A percentile compares a stretch with the other conserved stretches of the same genome.
Conservation (phyloP, 2,113 vertebrate species). For the Macrotis lagotis region DNA sequence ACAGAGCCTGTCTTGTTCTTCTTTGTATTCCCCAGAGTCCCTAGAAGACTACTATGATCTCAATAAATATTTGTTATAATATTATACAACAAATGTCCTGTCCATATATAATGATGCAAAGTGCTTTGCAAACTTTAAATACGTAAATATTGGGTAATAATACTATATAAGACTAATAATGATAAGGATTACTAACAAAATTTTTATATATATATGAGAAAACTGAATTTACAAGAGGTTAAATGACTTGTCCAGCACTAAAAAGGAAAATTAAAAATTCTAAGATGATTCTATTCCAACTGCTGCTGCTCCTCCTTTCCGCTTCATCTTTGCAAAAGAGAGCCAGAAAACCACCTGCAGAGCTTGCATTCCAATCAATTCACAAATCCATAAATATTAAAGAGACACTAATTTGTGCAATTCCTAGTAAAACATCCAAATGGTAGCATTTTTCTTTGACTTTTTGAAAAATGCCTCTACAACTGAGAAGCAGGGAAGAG, state of each 20-base stretch:
- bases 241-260: neutral
- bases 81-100: neutral
- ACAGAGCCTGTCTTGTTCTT: neutral
- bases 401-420: slow-evolving; percentile 58
- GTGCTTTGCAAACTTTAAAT: neutral
- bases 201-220: neutral
- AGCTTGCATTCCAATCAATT: slow-evolving; percentile 76
- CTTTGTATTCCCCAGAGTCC: neutral
- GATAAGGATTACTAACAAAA: neutral
- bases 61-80: neutral
- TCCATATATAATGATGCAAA: neutral
- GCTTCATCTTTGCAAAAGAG: slow-evolving; percentile 40
- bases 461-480: slow-evolving; percentile 65
- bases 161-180: neutral
- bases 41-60: neutral
- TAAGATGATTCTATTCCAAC: neutral
- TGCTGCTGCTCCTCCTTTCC: neutral
- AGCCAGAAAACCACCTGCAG: slow-evolving; percentile 53
- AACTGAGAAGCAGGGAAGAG: slow-evolving; percentile 47
- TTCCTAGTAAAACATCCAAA: slow-evolving; percentile 72
- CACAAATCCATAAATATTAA: slow-evolving; percentile 79
- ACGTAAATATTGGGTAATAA: neutral
- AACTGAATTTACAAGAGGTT: slow-evolving; percentile 8
- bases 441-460: slow-evolving; percentile 17
- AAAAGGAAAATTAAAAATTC: neutral